A percentile compares a stretch with the other conserved stretches of the same genome.
These are phyloP conservation scores for Acrobasis suavella DNA, from an alignment of 2,888 invertebrate genomes.

Conservation along the genomic window DNA sequence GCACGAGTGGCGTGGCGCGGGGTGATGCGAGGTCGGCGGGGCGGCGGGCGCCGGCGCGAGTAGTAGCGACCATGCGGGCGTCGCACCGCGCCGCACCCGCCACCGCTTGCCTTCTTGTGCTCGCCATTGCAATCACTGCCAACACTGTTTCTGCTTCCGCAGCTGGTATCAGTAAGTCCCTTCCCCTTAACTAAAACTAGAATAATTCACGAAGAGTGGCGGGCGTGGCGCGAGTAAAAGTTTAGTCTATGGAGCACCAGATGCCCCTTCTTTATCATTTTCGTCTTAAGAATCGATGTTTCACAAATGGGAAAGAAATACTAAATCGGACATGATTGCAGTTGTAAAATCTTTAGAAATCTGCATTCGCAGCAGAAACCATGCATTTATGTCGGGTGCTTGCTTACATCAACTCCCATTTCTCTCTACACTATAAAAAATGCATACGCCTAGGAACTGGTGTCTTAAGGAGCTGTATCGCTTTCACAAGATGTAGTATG, in stretches of 20 bases:
- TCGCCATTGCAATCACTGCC: constrained; percentile 49
- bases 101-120: constrained; percentile 60
- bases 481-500: constrained; percentile 3
- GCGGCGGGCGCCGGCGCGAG: constrained; percentile 75
- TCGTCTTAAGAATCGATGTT: too few species aligned
- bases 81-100: constrained; percentile 58
- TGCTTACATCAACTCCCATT: too few species aligned
- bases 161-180: constrained; percentile 63
- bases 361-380: too few species aligned
- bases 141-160: constrained; percentile 49
- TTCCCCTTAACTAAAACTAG: not conserved
- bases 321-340: too few species aligned
- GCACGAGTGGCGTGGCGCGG: constrained; percentile 68
- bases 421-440: too few species aligned
- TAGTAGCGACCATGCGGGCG: constrained; percentile 76
- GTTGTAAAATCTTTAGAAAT: too few species aligned
- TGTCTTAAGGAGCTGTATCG: not conserved
- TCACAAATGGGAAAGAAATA: too few species aligned
- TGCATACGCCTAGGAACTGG: not conserved
- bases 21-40: constrained; percentile 73
- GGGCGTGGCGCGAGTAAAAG: too few species aligned
- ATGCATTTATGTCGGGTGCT: too few species aligned
- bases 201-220: too few species aligned
- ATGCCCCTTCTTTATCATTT: too few species aligned
- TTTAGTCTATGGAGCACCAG: too few species aligned